Evolutionary conservation across 2,797 vertebrate genomes (phyloP), one percentile per base, ranked within the genome.

Genomic region (Xenopus petersii): DNA sequence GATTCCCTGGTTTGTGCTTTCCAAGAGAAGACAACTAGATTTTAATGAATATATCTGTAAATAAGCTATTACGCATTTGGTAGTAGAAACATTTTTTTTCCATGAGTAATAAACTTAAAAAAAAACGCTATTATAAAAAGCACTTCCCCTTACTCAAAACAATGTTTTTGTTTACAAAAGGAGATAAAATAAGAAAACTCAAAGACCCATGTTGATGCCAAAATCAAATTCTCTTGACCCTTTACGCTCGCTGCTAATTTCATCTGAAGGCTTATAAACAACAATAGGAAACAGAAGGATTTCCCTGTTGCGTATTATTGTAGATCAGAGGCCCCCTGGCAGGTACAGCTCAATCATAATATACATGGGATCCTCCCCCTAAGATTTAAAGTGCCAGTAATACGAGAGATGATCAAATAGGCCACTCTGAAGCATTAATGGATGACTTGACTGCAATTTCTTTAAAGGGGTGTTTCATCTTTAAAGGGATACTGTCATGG

Each of bases 241-340:
- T 47, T 68, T 7, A 36, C 6, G 64, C 70, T 55, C 63, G 65
- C 42, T 12, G 60, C 64, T 61, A 63, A 59, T 71, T 33, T 16
- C 16, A 16, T 16, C 16, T 56, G 16, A 56, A 56, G 54, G 36
- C 46, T 64, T 73, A 63, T 68, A 78, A 73, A 78, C 69, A 75
- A 75, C 66, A 78, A 73, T 69, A 78, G 75, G 75, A 78, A 77
- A 59, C 67, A 46, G 75, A 58, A 72, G 70, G 36, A n/a, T 46
- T 67, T 77, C 64, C 75, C 75, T 69, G 70, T 65, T 33, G 21
- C 60, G 73, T 59, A 63, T 73, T 67, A 47, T 51, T 73, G 60
- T 78, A 51, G 15, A 62, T 63, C 24, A 33, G 66, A 56, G 49
- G 55, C n/a, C 46, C n/a, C 51, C 58, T 72, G 64, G 75, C 58